Percentiles rank a stretch among this genome's conserved stretches.
These are phyloP conservation scores for Matsumyia berberina DNA, from an alignment of 2,888 invertebrate species.

Conservation along the genomic window DNA sequence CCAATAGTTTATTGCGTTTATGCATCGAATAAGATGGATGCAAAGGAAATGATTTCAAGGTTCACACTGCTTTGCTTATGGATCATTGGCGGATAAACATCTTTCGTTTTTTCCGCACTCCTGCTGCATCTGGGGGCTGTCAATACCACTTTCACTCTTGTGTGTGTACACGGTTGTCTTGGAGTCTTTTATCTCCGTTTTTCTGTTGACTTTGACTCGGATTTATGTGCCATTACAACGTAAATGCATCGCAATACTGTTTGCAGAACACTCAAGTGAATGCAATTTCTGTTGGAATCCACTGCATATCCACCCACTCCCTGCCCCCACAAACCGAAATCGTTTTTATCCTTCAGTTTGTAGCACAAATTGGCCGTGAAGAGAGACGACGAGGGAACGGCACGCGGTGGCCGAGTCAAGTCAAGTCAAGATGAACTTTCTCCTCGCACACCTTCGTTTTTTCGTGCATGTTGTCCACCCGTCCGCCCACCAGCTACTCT, in stretches of 20 bases:
- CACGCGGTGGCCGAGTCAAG: neutral
- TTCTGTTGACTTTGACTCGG: conserved; percentile 29
- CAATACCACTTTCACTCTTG: neutral
- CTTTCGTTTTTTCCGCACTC: neutral
- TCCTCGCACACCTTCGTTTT: neutral
- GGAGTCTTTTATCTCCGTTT: neutral
- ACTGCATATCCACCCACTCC: neutral
- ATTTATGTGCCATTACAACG: conserved; percentile 49
- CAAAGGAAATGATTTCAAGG: conserved; percentile 27
- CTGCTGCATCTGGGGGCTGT: neutral
- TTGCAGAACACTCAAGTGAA: conserved; percentile 51
- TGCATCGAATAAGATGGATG: conserved; percentile 12
- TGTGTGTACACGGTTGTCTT: neutral
- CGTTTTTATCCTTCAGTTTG: conserved; percentile 3
- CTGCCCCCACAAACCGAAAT: neutral
- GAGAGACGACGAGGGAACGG: neutral
- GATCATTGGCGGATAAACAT: conserved; percentile 26
- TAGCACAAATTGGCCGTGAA: conserved; percentile 50
- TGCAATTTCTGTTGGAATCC: conserved; percentile 41
- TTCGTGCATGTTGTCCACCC: too few relatives aligned
- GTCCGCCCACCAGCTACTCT: neutral
- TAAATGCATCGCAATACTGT: conserved; percentile 59
- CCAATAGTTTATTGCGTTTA: neutral
- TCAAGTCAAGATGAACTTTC: conserved; percentile 36
- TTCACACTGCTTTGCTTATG: conserved; percentile 10